Conservation (phyloP, 2,888 invertebrate genomes). For the Agrochola circellaris region DNA sequence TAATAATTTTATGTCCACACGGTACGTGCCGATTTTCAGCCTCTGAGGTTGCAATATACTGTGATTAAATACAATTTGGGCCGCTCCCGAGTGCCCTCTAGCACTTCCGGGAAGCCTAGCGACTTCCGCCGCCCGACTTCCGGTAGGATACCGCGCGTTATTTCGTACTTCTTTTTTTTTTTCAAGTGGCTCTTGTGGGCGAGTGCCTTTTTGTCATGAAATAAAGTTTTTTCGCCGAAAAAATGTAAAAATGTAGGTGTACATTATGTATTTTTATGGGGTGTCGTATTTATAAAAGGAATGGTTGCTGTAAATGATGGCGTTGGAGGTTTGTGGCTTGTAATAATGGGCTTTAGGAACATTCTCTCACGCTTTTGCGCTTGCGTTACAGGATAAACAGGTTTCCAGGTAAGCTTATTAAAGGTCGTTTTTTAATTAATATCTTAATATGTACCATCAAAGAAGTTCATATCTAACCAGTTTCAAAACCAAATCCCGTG, state of each 20-base stretch:
- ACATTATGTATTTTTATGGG: conserved; percentile 58
- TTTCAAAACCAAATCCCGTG: too few species aligned
- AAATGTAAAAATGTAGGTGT: conserved; percentile 72
- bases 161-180: conserved; percentile 81
- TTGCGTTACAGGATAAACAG: conserved; percentile 23
- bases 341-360: conserved; percentile 28
- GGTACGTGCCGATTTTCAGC: conserved; percentile 68
- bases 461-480: too few species aligned
- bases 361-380: conserved; percentile 34
- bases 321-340: conserved; percentile 35
- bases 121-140: conserved; percentile 87
- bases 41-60: conserved; percentile 76
- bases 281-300: conserved; percentile 59
- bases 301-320: conserved; percentile 45
- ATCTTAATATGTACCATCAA: background rate
- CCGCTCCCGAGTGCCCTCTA: conserved; percentile 83
- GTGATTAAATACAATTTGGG: conserved; percentile 88
- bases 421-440: conserved; percentile 35
- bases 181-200: conserved; percentile 79
- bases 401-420: conserved; percentile 41
- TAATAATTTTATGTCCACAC: conserved; percentile 74
- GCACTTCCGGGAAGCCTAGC: conserved; percentile 88
- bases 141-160: conserved; percentile 85
- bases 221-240: conserved; percentile 71
- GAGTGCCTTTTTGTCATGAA: conserved; percentile 84